Evolutionary conservation across 1,140 invertebrate genomes (phyloP).

Genomic region (Lepidostoma basale): DNA sequence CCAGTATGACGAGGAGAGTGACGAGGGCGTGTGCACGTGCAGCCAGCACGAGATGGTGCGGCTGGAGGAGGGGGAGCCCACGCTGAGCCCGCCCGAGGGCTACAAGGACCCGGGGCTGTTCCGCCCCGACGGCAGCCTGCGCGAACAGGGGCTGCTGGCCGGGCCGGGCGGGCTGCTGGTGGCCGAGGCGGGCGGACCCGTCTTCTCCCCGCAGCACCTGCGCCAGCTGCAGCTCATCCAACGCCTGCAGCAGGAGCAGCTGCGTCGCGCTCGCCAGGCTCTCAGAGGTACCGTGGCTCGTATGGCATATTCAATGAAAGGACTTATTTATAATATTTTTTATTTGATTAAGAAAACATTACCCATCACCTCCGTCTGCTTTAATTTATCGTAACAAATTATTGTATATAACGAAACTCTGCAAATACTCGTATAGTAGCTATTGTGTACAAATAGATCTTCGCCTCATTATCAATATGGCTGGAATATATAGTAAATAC

Average conservation of each 20-base stretch:
- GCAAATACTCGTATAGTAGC: no score
- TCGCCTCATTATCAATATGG: no score
- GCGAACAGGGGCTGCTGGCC: conserved; percentile 55
- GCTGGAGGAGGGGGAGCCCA: conserved; percentile 67
- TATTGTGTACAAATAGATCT: no score
- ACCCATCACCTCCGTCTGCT: no score
- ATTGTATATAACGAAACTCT: no score
- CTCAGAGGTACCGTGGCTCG: no score
- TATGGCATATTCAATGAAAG: no score
- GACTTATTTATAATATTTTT: no score
- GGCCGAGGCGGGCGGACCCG: conserved; percentile 63
- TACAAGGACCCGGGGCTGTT: conserved; percentile 74
- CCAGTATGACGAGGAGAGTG: conserved; percentile 75
- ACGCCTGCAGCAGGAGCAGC: conserved; percentile 66
- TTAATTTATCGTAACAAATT: no score
- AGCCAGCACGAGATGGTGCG: conserved; percentile 74
- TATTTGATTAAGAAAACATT: no score
- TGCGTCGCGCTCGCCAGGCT: conserved; percentile 60
- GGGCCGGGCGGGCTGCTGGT: conserved; percentile 63
- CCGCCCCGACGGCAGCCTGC: conserved; percentile 56
- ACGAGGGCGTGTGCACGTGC: conserved; percentile 75
- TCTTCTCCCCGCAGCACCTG: conserved; percentile 66
- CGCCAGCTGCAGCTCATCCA: conserved; percentile 63
- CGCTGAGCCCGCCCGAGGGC: conserved; percentile 82
- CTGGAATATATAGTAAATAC: no score